A percentile compares a stretch with the other conserved stretches of the same genome.
Evolutionary conservation across 2,888 invertebrate species (phyloP).

Genomic region (Ptychoptera albimana): DNA sequence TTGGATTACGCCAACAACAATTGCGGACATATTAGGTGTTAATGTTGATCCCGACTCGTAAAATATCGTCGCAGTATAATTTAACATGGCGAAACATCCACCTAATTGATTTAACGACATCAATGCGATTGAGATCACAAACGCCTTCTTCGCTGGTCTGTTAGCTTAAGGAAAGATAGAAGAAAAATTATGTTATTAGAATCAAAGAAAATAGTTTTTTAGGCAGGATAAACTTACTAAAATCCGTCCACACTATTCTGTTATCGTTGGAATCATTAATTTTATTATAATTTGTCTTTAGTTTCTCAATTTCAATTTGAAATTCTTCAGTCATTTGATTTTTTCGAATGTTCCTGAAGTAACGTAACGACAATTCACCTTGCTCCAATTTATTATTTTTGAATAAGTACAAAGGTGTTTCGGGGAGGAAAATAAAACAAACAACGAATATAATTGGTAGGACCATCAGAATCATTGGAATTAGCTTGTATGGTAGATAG

Average conservation of each 20-base stretch:
- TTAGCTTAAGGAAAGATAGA: too few species aligned
- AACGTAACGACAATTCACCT: too few species aligned
- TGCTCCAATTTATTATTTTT: too few species aligned
- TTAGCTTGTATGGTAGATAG: neutral
- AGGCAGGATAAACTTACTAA: neutral
- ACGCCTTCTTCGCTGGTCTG: constrained; percentile 17
- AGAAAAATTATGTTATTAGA: too few species aligned
- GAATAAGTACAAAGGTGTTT: too few species aligned
- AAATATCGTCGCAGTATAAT: constrained; percentile 27
- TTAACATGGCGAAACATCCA: constrained; percentile 27
- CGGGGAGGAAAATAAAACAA: too few species aligned
- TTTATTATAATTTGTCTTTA: neutral
- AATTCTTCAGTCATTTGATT: neutral
- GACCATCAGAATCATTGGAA: neutral
- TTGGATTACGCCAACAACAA: constrained; percentile 25
- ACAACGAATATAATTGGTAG: neutral
- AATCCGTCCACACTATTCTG: neutral
- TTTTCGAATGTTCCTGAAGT: too few species aligned
- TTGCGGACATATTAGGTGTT: constrained; percentile 21
- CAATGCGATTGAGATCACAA: constrained; percentile 21
- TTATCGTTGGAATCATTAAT: neutral
- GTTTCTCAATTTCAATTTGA: neutral
- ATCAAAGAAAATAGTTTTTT: neutral
- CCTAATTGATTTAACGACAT: constrained; percentile 23
- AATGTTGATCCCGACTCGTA: constrained; percentile 22